Evolutionary conservation across 2,888 invertebrate genomes (phyloP).

Genomic region (Xanthia togata): DNA sequence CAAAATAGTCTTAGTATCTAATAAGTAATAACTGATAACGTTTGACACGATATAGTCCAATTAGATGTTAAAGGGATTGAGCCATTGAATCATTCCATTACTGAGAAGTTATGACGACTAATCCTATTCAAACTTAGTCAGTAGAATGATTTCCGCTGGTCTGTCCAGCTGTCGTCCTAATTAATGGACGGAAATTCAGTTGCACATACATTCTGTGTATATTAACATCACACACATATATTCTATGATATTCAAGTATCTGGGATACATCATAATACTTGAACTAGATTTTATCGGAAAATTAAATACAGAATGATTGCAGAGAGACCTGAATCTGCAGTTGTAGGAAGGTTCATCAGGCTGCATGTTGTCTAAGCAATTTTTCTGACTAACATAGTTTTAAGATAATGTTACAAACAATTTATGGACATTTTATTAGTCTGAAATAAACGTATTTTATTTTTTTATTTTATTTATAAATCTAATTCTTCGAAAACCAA

Average conservation of each 20-base stretch:
- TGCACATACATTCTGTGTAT: not conserved
- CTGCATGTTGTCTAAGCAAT: no score
- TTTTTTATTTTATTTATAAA: no score
- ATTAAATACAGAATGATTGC: no score
- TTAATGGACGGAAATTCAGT: constrained; percentile 40
- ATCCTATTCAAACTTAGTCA: constrained; percentile 15
- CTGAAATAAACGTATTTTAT: no score
- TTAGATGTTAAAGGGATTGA: not conserved
- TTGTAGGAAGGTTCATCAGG: no score
- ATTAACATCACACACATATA: not conserved
- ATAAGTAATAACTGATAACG: not conserved
- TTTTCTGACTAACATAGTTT: no score
- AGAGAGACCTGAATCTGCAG: no score
- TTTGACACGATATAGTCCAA: not conserved
- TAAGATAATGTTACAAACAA: no score
- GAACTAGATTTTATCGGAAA: not conserved
- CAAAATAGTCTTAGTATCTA: no score
- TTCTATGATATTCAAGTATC: constrained; percentile 1
- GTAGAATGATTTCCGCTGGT: constrained; percentile 34
- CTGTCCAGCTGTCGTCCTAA: constrained; percentile 19
- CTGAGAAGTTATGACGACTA: not conserved
- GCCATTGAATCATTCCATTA: not conserved
- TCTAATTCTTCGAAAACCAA: not conserved
- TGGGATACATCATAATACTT: not conserved
- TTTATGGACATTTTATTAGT: no score